Percentiles rank a stretch among this genome's conserved stretches.
phyloP scores from a whole-genome alignment of 2,797 vertebrate genomes.

The Streptopelia turtur region DNA sequence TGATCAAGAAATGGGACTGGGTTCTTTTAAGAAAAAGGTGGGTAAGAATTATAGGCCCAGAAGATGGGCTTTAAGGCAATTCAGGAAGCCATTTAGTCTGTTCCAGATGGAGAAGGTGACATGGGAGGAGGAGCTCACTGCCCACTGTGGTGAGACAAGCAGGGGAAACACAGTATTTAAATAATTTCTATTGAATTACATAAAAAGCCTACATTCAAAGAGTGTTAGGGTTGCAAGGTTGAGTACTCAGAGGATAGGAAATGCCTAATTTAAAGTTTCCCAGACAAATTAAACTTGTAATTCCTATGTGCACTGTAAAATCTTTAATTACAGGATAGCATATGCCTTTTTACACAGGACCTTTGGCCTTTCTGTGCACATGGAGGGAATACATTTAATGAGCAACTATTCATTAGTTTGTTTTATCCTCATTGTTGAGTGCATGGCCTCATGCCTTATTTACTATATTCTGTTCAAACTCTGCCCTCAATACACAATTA shows the following conservation, averaged over 20 bases:
- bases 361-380: background rate
- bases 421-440: conserved; percentile 10
- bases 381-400: background rate
- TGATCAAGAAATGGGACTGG: background rate
- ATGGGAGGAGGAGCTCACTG: background rate
- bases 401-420: background rate
- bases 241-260: background rate
- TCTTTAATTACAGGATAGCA: conserved; percentile 22
- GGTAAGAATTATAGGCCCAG: background rate
- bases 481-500: conserved; percentile 33
- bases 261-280: background rate
- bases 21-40: background rate
- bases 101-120: background rate
- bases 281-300: background rate
- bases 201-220: background rate
- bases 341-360: background rate
- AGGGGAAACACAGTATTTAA: background rate
- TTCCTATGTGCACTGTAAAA: background rate
- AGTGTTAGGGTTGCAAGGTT: background rate
- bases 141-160: background rate
- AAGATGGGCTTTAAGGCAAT: background rate
- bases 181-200: background rate
- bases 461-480: conserved; percentile 5
- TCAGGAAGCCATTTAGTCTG: background rate
- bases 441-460: conserved; percentile 27